Evolutionary conservation across 2,888 invertebrate genomes (phyloP), one percentile per base, ranked within the genome.

Genomic region (Dicyrtoma fusca): DNA sequence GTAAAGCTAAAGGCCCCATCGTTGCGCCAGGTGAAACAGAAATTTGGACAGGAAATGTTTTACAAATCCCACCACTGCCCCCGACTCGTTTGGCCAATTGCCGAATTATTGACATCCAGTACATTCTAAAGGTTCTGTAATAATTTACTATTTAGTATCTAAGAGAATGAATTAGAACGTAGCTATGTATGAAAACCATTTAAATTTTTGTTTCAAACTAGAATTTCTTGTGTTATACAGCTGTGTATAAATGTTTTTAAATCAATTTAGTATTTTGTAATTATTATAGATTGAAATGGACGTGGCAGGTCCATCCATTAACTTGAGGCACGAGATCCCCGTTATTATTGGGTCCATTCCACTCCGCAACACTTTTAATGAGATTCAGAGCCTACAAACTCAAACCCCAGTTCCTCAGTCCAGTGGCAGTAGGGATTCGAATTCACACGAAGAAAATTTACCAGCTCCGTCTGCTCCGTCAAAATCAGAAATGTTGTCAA

Each of bases 271-370:
- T n/a, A n/a, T n/a, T n/a, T n/a, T n/a, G n/a, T n/a, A n/a, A n/a
- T n/a, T n/a, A n/a, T n/a, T n/a, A n/a, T 73, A 89, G 89, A 86
- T 89, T 74, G 87, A 87, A 81, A 88, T 88, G 76, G 86, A 86
- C 61, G 88, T 89, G 1, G 86, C 88, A 42, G 89, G 89, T 21
- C 86, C 88, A 81, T 90, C 91, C 81, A 84, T 87, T 75, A 90
- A 91, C 82, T 82, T 92, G 77, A 85, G 85, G 34, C 87, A 88
- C 42, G 88, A 87, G 82, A 88, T 89, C 80, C 88, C 89, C 44
- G 86, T 92, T 63, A 88, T 88, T 0, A 87, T 92, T 77, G 92
- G 92, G 42, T 91, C 92, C 0, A 88, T 92, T 76, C 92, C 92
- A 1, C 82, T 91, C 76, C 85, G 87, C 71, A 77, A 75, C 25